Base-by-base conservation (phyloP, 1,140 invertebrate genomes). In the Sycophaga agraensis region DNA sequence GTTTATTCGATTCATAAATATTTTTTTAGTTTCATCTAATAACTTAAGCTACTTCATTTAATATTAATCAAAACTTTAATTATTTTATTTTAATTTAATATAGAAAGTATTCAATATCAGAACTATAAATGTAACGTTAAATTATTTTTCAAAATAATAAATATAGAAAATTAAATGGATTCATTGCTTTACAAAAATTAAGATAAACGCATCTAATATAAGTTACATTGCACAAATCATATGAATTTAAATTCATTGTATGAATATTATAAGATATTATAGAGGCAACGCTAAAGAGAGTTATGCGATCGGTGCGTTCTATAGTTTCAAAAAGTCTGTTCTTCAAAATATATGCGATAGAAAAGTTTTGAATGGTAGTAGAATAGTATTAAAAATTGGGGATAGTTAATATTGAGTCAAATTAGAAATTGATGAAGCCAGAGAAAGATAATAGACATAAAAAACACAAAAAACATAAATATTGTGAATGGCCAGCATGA, bases 401-500 rank as follows among this genome's bases (percentile, higher is more conserved):
- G 8, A 35, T n/a, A 56, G 6, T 45, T 9, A 45, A 46, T 9
- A 43, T 31, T 43, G 5, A 45, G 17, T 34, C 8, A 26, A 26
- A 26, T 14, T 6, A 37, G 16, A 46, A 8, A 48, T 39, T 17
- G 9, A 39, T 37, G 9, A 49, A 37, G 11, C 39, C 17, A 55
- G 19, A 40, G 28, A 19, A 4, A 31, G 14, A 35, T n/a, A 4
- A 9, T 28, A 49, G 48, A 21, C 34, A 39, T 17, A 16, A 21
- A 48, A 43, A 54, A 37, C 19, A 50, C 24, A 19, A 49, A 50
- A 43, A 64, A 65, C 59, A 61, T 22, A 62, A 24, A 62, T 46
- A 65, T 70, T 56, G 59, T 74, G 74, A 77, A 81, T 79, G 76
- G 78, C 79, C 79, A 81, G 75, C 76, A 79, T 81, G 79, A 81